Evolutionary conservation across 2,797 vertebrate species (phyloP).

Genomic region (Poecilia velifera): DNA sequence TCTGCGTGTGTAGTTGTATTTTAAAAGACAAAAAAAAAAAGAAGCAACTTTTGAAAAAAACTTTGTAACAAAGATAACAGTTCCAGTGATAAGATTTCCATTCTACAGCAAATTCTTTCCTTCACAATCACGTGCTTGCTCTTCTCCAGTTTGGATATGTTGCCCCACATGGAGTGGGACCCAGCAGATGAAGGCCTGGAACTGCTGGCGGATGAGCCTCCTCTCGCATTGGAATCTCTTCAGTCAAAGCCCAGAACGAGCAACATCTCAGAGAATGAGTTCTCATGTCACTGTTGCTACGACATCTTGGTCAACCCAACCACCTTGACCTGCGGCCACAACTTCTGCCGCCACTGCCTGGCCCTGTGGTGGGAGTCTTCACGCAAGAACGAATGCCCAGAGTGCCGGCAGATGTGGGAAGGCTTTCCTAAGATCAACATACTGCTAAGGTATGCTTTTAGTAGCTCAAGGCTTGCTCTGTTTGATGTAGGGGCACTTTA

Average conservation of each 20-base stretch:
- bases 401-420: slow-evolving; percentile 93
- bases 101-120: background rate
- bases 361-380: slow-evolving; percentile 92
- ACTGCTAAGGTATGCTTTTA: slow-evolving; percentile 86
- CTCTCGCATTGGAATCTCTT: slow-evolving; percentile 6
- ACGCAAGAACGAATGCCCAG: slow-evolving; percentile 91
- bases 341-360: slow-evolving; percentile 94
- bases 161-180: slow-evolving; percentile 79
- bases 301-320: slow-evolving; percentile 93
- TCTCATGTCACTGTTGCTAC: slow-evolving; percentile 95
- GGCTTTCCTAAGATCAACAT: slow-evolving; percentile 96
- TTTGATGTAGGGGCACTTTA: background rate
- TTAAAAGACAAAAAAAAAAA: background rate
- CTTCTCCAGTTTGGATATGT: slow-evolving; percentile 38
- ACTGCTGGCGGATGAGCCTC: slow-evolving; percentile 23
- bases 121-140: slow-evolving; percentile 5
- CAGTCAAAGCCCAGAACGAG: slow-evolving; percentile 17
- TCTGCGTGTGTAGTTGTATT: background rate
- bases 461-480: background rate
- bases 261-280: slow-evolving; percentile 85
- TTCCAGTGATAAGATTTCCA: background rate
- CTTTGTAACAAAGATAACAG: background rate
- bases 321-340: slow-evolving; percentile 95
- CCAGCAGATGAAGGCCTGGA: slow-evolving; percentile 33
- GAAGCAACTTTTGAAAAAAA: background rate